phyloP scores from a whole-genome alignment of 2,113 vertebrate genomes.

The Sisor rabdophorus region DNA sequence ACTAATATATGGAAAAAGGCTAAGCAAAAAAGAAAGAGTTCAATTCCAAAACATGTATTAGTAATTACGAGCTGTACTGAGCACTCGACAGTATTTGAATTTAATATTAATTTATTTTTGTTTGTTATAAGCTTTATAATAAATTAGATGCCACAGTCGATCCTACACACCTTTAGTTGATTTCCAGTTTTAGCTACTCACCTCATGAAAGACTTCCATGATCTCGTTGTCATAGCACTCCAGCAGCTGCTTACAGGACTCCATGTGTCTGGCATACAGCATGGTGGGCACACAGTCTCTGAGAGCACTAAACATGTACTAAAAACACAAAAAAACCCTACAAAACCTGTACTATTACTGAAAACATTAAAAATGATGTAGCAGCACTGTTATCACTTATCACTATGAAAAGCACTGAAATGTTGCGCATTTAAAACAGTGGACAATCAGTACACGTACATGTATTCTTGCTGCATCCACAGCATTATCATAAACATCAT shows the following conservation, averaged over 20 bases:
- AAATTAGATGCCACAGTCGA: background rate
- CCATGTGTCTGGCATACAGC: slow-evolving; percentile 88
- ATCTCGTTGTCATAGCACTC: slow-evolving; percentile 92
- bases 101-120: background rate
- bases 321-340: background rate
- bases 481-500: slow-evolving; percentile 93
- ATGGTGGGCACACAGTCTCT: slow-evolving; percentile 90
- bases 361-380: background rate
- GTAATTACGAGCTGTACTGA: too few species aligned
- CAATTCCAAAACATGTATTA: too few species aligned
- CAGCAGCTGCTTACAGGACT: slow-evolving; percentile 83
- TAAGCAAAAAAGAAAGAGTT: too few species aligned
- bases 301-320: slow-evolving; percentile 98
- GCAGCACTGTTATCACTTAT: background rate
- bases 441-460: slow-evolving; percentile 65
- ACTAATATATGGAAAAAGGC: too few species aligned
- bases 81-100: background rate
- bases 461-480: slow-evolving; percentile 92
- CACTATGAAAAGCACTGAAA: background rate
- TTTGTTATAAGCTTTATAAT: background rate
- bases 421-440: background rate
- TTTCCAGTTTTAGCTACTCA: slow-evolving; percentile 47
- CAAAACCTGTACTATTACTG: background rate
- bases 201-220: slow-evolving; percentile 91
- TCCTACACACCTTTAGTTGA: background rate